Conservation (phyloP, 2,797 vertebrate species). For the Rhincodon typus region DNA sequence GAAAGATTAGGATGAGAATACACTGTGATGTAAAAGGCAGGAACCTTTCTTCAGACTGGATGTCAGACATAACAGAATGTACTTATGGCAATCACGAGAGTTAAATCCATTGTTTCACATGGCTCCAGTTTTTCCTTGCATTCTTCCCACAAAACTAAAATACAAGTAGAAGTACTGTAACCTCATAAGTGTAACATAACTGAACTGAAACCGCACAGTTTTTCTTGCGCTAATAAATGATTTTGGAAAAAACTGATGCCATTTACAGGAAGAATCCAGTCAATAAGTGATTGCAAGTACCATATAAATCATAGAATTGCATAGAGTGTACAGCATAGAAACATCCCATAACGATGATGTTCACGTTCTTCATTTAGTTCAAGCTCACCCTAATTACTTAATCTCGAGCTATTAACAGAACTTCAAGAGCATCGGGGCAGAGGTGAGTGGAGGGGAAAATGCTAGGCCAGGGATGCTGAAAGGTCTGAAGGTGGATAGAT, state of each 20-base stretch:
- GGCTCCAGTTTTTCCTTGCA: conserved; percentile 6
- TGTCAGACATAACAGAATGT: neutral
- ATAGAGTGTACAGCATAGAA: neutral
- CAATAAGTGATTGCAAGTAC: neutral
- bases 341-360: neutral
- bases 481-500: no score
- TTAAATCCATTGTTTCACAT: neutral
- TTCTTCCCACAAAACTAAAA: neutral
- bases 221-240: neutral
- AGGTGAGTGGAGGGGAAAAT: no score
- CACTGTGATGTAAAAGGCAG: neutral
- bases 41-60: neutral
- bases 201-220: neutral
- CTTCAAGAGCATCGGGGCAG: no score
- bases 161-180: neutral
- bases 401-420: neutral
- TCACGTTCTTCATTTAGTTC: neutral
- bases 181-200: neutral
- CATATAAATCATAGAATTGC: neutral
- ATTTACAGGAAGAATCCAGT: neutral
- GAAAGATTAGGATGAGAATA: neutral
- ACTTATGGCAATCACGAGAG: neutral
- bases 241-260: neutral
- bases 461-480: no score
- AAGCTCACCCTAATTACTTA: neutral